A percentile compares a stretch with the other conserved stretches of the same genome.
phyloP scores from a whole-genome alignment of 1,140 invertebrate genomes.

The Cyclargus thomasi region DNA sequence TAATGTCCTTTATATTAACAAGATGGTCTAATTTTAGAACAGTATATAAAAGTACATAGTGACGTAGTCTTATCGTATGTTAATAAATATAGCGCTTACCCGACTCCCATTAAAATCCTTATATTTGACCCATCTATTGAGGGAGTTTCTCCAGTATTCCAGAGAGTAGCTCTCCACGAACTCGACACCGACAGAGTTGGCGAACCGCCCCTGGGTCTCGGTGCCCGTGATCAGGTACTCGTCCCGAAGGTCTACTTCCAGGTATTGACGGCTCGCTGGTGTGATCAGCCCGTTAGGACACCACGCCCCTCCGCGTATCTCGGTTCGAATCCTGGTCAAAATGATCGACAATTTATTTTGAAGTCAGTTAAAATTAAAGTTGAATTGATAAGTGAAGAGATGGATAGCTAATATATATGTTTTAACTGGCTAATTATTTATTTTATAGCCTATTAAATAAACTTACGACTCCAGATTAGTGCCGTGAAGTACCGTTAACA shows the following conservation, averaged over 20 bases:
- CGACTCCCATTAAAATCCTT: slow-evolving; percentile 84
- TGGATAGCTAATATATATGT: no score
- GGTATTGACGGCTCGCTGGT: slow-evolving; percentile 85
- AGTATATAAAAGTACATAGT: no score
- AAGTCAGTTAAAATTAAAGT: no score
- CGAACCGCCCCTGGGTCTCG: slow-evolving; percentile 94
- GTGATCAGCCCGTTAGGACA: slow-evolving; percentile 89
- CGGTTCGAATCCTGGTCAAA: slow-evolving; percentile 84
- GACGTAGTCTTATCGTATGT: background rate
- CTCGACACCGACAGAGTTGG: slow-evolving; percentile 94
- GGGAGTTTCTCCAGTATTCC: slow-evolving; percentile 86
- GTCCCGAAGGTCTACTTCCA: slow-evolving; percentile 88
- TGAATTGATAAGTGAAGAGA: no score
- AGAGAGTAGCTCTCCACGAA: slow-evolving; percentile 89
- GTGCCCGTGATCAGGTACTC: slow-evolving; percentile 90
- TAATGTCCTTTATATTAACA: no score
- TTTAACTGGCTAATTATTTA: no score
- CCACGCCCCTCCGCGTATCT: slow-evolving; percentile 94
- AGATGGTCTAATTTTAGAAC: no score
- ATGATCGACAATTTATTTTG: slow-evolving; percentile 7
- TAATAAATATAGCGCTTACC: slow-evolving; percentile 71
- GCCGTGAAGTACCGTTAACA: no score
- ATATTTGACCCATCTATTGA: slow-evolving; percentile 86
- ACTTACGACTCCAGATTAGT: no score
- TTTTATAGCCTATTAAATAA: no score